Evolutionary conservation across 2,888 invertebrate species (phyloP).

Genomic region (Platerodrilus igneus): DNA sequence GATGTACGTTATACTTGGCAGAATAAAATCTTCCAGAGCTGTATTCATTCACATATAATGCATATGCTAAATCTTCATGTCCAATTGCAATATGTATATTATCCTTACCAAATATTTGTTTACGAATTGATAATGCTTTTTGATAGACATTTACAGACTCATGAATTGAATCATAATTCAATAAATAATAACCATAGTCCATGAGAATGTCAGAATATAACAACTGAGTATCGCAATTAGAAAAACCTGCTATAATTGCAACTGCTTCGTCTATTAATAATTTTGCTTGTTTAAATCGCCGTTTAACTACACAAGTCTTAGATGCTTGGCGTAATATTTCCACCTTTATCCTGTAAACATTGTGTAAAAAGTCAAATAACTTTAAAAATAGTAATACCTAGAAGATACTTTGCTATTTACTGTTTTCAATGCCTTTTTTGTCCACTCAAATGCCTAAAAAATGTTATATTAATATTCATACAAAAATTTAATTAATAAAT

Average conservation of each 20-base stretch:
- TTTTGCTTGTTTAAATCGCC: slow-evolving; percentile 77
- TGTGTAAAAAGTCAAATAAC: slow-evolving; percentile 6
- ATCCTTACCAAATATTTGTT: slow-evolving; percentile 72
- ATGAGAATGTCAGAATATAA: slow-evolving; percentile 79
- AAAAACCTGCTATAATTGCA: slow-evolving; percentile 60
- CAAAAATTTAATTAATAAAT: slow-evolving; percentile 4
- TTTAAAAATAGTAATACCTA: slow-evolving; percentile 45
- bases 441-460: slow-evolving; percentile 65
- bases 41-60: slow-evolving; percentile 88
- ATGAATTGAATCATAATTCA: slow-evolving; percentile 81
- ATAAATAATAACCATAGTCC: slow-evolving; percentile 86
- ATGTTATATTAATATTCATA: slow-evolving; percentile 10
- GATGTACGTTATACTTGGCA: slow-evolving; percentile 50
- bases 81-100: slow-evolving; percentile 86
- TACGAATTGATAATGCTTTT: slow-evolving; percentile 69
- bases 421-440: slow-evolving; percentile 67
- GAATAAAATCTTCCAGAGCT: slow-evolving; percentile 79
- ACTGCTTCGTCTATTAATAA: slow-evolving; percentile 79
- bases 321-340: slow-evolving; percentile 83
- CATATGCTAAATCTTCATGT: slow-evolving; percentile 90
- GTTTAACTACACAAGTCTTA: slow-evolving; percentile 85
- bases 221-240: slow-evolving; percentile 63
- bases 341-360: slow-evolving; percentile 57
- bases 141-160: slow-evolving; percentile 82
- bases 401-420: slow-evolving; percentile 60